These are phyloP conservation scores for Rhabdomys pumilio DNA, from an alignment of 2,797 vertebrate genomes.

Conservation along the genomic window DNA sequence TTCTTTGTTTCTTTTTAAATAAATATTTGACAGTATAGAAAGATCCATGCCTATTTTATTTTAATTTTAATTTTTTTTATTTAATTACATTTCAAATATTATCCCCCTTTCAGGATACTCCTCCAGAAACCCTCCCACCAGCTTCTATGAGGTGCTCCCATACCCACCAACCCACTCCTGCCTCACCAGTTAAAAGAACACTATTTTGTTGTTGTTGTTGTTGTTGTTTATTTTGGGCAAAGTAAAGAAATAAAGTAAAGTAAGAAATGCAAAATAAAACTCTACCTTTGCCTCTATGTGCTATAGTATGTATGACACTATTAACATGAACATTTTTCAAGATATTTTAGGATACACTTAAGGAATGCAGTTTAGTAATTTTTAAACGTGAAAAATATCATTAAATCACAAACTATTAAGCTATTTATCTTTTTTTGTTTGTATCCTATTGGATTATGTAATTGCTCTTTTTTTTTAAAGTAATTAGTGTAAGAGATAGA, in stretches of 20 bases:
- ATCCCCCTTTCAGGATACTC: no score
- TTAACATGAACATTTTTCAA: neutral
- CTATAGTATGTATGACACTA: neutral
- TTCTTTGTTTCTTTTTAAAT: neutral
- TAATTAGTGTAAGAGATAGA: neutral
- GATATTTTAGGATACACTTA: neutral
- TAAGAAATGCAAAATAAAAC: neutral
- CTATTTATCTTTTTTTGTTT: neutral
- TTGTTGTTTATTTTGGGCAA: neutral
- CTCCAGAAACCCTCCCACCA: no score
- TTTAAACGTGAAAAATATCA: slow-evolving; percentile 29
- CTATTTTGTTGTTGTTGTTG: neutral
- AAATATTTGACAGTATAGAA: neutral
- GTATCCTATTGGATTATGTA: neutral
- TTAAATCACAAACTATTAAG: slow-evolving; percentile 14
- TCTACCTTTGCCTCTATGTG: neutral
- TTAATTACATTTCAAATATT: no score
- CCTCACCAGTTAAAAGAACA: neutral
- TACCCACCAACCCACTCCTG: no score
- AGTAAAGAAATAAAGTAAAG: neutral
- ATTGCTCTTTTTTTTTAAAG: slow-evolving; percentile 38
- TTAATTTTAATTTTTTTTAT: no score
- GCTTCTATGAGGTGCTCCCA: no score
- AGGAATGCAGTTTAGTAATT: neutral
- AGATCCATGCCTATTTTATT: neutral